Percentiles rank a stretch among this genome's conserved stretches.
Evolutionary conservation across 2,797 vertebrate species (phyloP).

Genomic region (Chromobotia macracanthus): DNA sequence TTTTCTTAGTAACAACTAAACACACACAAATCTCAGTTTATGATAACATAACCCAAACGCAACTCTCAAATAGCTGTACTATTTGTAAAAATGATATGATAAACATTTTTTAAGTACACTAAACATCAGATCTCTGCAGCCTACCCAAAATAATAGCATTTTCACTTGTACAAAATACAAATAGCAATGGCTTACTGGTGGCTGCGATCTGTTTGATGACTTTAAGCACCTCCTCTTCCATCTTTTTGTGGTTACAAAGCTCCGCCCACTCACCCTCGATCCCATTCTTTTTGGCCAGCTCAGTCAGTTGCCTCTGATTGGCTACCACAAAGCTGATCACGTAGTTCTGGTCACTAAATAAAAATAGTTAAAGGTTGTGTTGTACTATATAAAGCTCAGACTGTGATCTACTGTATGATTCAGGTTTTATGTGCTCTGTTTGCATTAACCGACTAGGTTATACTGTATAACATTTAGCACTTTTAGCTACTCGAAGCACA

Average conservation of each 20-base stretch:
- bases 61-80: not conserved
- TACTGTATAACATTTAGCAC: not conserved
- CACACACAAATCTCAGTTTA: conserved; percentile 10
- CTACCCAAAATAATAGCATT: not conserved
- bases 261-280: conserved; percentile 81
- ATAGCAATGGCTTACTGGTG: conserved; percentile 74
- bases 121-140: not conserved
- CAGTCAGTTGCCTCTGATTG: conserved; percentile 83
- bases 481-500: not conserved
- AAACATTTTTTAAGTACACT: not conserved
- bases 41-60: not conserved
- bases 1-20: conserved; percentile 3
- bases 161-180: not conserved
- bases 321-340: conserved; percentile 90
- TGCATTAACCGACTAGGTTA: not conserved
- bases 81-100: not conserved
- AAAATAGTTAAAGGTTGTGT: conserved; percentile 2
- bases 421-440: too few species aligned
- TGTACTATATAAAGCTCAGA: too few species aligned
- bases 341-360: conserved; percentile 82
- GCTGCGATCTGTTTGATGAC: conserved; percentile 84
- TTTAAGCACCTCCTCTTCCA: conserved; percentile 84
- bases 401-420: not conserved
- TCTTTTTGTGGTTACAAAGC: conserved; percentile 82
- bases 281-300: conserved; percentile 79